Base-by-base conservation (phyloP, 2,797 vertebrate species). In the Rhodeus uyekii region DNA sequence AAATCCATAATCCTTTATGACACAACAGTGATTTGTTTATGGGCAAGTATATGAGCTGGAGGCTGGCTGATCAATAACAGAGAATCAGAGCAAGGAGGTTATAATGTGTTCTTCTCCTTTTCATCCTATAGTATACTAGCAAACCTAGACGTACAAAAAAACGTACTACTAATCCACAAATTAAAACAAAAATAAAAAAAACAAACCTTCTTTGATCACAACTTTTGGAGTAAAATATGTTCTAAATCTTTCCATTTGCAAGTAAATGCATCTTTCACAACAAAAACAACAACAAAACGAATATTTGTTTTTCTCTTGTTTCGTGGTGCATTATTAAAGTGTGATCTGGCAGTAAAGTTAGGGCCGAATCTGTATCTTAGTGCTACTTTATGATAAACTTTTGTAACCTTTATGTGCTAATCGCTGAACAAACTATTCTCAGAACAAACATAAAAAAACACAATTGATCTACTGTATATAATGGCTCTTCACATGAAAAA, bases 11-110 rank as follows among this genome's bases (percentile, higher is more conserved):
- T 85, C 91, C 90, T 87, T 90, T 86, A 87, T 72, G 87, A 92
- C 88, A 89, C 82, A 80, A 81, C 85, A 89, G 83, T 92, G 88
- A 91, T 93, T 91, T 91, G 90, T 92, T 92, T 92, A 90, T 84
- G 84, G 89, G 85, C 84, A 85, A 86, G 88, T 89, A 75, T 87
- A 88, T 91, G 91, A 87, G 87, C 85, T 87, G 82, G 87, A 89
- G 86, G 81, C 88, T 84, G 53, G 85, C 85, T 87, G 88, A 90
- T 93, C 89, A 85, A 92, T 92, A 83, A 65, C 24, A 50, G 32
- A 22, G 29, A 76, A 69, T 80, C 50, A 48, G 32, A 76, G 76
- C 38, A 87, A 87, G 82, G 88, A 80, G 76, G 80, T 89, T 90
- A 87, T 74, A 85, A 48, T 75, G 76, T 19, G 2, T 32, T 6